Evolutionary conservation across 2,113 vertebrate species (phyloP).

Genomic region (Alexandromys fortis): DNA sequence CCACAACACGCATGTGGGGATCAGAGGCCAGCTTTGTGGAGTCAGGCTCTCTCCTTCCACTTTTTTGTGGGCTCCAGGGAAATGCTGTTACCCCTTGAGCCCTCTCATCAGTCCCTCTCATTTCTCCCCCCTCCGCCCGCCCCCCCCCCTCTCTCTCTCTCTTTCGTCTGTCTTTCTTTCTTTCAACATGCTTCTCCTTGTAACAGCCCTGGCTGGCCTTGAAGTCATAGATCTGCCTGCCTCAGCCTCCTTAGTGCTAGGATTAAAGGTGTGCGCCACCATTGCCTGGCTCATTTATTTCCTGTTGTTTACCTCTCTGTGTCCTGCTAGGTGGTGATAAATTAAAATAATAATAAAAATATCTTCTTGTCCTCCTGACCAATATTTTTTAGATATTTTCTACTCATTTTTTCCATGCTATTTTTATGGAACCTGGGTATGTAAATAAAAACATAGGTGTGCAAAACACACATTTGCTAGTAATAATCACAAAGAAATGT

Average conservation of each 20-base stretch:
- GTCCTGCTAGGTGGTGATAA: background rate
- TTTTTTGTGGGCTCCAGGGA: background rate
- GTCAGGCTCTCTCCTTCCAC: background rate
- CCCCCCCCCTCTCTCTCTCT: too few species aligned
- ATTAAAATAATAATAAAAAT: background rate
- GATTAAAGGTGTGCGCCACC: too few species aligned
- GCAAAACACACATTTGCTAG: background rate
- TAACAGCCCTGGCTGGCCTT: too few species aligned
- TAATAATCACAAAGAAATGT: background rate
- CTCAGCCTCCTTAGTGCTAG: too few species aligned
- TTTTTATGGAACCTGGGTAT: background rate
- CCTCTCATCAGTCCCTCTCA: fast-evolving
- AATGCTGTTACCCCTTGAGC: background rate
- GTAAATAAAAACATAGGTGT: background rate
- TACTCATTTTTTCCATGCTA: background rate
- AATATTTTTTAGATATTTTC: background rate
- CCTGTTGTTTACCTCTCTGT: background rate
- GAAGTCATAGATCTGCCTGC: too few species aligned
- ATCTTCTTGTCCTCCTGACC: background rate
- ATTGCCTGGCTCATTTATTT: background rate
- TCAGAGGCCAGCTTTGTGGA: background rate
- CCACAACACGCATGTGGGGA: background rate
- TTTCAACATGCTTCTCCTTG: too few species aligned
- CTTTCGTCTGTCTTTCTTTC: background rate
- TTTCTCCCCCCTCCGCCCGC: background rate